Conservation (phyloP, 2,113 vertebrate genomes). For the Takifugu flavidus region DNA sequence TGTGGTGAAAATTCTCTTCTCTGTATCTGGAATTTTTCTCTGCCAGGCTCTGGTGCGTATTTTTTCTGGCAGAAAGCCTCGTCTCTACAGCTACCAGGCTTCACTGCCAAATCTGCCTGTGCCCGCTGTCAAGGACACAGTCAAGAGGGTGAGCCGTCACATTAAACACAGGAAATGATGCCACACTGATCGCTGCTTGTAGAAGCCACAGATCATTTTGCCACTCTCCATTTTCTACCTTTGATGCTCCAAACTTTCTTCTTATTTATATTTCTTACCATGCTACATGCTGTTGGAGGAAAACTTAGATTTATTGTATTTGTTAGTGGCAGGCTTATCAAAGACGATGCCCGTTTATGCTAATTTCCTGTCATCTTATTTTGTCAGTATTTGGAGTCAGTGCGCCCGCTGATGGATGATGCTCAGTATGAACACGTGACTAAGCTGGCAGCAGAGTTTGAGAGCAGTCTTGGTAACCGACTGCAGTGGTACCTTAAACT, state of each 20-base stretch:
- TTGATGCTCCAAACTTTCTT: not conserved
- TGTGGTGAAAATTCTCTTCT: no score
- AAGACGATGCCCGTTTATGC: no score
- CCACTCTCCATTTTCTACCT: constrained; percentile 1
- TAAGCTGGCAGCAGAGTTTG: constrained; percentile 78
- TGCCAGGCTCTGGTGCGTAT: constrained; percentile 85
- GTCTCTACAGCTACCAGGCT: constrained; percentile 87
- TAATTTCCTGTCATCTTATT: not conserved
- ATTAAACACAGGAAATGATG: constrained; percentile 25
- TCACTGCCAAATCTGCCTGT: constrained; percentile 84
- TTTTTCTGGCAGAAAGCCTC: constrained; percentile 85
- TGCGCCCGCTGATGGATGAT: constrained; percentile 77
- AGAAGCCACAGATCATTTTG: constrained; percentile 24
- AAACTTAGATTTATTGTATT: no score
- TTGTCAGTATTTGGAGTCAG: constrained; percentile 82
- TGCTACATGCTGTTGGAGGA: no score
- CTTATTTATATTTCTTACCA: no score
- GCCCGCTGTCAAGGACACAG: constrained; percentile 79
- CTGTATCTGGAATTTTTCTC: constrained; percentile 9
- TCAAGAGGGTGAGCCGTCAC: constrained; percentile 77
- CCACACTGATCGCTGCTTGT: not conserved
- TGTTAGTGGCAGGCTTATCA: no score
- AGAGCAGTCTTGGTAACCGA: constrained; percentile 76
- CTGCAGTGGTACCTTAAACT: constrained; percentile 87
- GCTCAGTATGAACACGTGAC: constrained; percentile 70